Base-by-base conservation (phyloP, 2,797 vertebrate genomes). In the Silurus lanzhouensis region DNA sequence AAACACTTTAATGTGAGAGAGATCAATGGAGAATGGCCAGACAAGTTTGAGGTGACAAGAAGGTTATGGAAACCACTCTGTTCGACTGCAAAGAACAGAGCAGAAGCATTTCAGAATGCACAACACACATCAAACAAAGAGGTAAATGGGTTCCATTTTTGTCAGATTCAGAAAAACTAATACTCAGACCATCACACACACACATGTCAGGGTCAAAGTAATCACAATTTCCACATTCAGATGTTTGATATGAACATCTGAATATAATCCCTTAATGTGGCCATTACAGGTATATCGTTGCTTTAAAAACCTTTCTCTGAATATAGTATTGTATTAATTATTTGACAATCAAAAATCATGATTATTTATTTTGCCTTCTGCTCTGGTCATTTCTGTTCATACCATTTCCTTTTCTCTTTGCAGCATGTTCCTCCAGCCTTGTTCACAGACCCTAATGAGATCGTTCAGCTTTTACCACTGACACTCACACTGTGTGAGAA, bases 361-460 rank as follows among this genome's bases (percentile, higher is more conserved):
- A 19, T 58, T 13, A 44, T 61, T 60, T 61, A 44, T 78, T 77
- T 4, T 22, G 22, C 15, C 64, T 52, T 7, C 8, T 81, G 4
- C 19, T 61, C 27, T 61, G 27, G 44, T 52, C 80, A 8, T 22
- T 46, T 83, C 3, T 71, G 6, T 52, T 52, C 31, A 66, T 4
- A 12, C 10, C 57, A 15, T 4, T 25, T 78, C 13, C 27, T 13
- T 66, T 48, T 80, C n/a, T 86, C 22, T 83, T 12, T 67, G 22
- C 91, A 99, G 97, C 95, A 95, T 0, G 92, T 99, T 83, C 95
- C 98, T 38, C 94, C 96, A 85, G 93, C 96, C 1, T 88, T 98
- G 60, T 97, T 95, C 94, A 99, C 97, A 0, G 97, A 99, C 91
- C 98, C 98, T 17, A 99, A 98, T 0, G 98, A 99, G 92, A 97